A percentile compares a stretch with the other conserved stretches of the same genome.
Conservation (phyloP, 2,888 invertebrate species). For the Rosalia funebris region DNA sequence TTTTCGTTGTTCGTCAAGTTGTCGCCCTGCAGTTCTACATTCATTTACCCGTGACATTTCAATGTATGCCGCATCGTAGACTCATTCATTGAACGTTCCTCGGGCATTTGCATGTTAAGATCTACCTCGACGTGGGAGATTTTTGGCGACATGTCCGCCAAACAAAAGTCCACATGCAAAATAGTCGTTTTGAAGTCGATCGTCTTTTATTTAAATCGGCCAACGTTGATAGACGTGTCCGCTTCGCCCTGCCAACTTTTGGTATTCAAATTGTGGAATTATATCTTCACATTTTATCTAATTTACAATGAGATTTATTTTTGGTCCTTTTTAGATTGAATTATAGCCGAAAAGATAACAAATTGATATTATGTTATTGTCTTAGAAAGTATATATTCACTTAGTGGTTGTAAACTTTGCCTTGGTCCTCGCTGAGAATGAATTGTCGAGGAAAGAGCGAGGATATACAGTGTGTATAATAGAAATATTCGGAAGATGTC, state of each 20-base stretch:
- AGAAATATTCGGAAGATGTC: no score
- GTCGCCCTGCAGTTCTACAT: constrained; percentile 49
- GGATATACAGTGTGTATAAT: no score
- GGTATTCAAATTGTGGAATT: constrained; percentile 55
- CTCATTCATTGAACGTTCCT: constrained; percentile 45
- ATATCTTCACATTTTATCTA: constrained; percentile 59
- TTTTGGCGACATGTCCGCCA: constrained; percentile 52
- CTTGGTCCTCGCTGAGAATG: no score
- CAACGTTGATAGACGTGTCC: constrained; percentile 59
- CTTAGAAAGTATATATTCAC: constrained; percentile 40
- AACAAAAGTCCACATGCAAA: constrained; percentile 55
- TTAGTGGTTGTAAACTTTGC: neutral
- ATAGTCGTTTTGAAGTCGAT: constrained; percentile 48
- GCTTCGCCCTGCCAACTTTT: constrained; percentile 54
- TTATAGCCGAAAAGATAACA: constrained; percentile 60
- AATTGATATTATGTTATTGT: constrained; percentile 60
- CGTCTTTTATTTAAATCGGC: constrained; percentile 60
- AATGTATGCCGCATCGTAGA: constrained; percentile 46
- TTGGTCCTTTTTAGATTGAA: constrained; percentile 58
- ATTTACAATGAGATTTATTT: constrained; percentile 57
- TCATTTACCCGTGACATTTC: constrained; percentile 51
- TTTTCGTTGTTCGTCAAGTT: constrained; percentile 56
- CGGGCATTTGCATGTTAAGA: constrained; percentile 54
- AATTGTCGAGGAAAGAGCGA: no score
- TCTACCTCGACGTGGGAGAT: constrained; percentile 59